Base-by-base conservation (phyloP, 2,797 vertebrate genomes). In the Diceros bicornis region DNA sequence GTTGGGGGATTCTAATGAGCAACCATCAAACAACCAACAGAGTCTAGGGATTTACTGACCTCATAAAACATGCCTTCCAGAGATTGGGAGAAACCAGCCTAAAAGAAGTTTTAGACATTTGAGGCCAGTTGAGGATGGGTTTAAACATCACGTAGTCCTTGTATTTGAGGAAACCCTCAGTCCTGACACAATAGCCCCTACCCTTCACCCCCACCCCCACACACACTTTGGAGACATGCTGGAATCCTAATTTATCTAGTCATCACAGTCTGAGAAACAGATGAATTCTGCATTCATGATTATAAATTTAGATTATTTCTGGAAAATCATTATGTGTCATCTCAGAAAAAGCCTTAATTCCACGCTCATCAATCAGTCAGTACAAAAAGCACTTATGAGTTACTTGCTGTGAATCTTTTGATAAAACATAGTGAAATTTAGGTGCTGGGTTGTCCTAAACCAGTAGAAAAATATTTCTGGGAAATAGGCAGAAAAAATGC, bases 291-390 rank as follows among this genome's bases (percentile, higher is more conserved):
- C 3, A 82, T 27, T 20, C 62, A 57, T 55, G 78, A 75, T 57
- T 87, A 87, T 5, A 94, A 92, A 84, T 92, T 79, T 91, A 81
- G 34, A 74, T 91, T 69, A 41, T 87, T 95, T 94, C 64, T 81
- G 59, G 34, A 81, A 93, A 66, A 74, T 52, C 50, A 44, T 18
- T 68, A 34, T 82, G n/a, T 7, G 2, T 77, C 23, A 21, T 72
- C 44, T 41, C 88, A 69, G 81, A 57, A 47, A 89, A 74, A 91
- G 27, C 18, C 50, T 89, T 82, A 50, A 62, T 89, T 61, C n/a
- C 3, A 41, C 50, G 7, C 32, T 89, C 12, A 55, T 47, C 74
- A 89, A 85, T 55, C 64, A 47, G 55, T 66, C 41, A 78, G 57
- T 62, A 72, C 18, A 41, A 57, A 89, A 81, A 78, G 14, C 27